Conservation (phyloP, 2,888 invertebrate species). For the Hartigia nigra region DNA sequence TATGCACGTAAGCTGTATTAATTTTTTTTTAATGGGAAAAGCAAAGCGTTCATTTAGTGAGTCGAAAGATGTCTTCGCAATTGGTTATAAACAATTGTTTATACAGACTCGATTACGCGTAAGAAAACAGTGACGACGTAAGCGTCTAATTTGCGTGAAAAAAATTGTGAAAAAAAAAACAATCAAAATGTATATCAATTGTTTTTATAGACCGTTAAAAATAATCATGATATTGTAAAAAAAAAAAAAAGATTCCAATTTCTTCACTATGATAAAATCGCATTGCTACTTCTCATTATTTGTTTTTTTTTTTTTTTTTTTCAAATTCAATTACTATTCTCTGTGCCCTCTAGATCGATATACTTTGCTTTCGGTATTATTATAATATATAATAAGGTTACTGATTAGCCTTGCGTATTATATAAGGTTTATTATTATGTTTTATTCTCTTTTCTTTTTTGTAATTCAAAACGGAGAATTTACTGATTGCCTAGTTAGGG, state of each 20-base stretch:
- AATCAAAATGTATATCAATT: not conserved
- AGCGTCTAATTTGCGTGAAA: not conserved
- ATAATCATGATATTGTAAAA: too few species aligned
- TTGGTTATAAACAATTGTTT: not conserved
- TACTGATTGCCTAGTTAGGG: slow-evolving; percentile 24
- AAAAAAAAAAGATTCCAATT: not conserved
- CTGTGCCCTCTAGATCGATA: not conserved
- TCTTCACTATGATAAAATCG: not conserved
- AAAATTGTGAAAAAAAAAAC: not conserved
- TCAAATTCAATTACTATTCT: not conserved
- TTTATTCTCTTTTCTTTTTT: slow-evolving; percentile 11
- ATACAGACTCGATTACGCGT: not conserved
- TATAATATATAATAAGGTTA: not conserved
- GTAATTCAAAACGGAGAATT: slow-evolving; percentile 29
- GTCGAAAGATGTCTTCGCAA: not conserved
- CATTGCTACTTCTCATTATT: not conserved
- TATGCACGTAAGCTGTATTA: too few species aligned
- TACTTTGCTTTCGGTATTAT: not conserved
- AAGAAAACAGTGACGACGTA: not conserved
- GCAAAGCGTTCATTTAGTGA: too few species aligned
- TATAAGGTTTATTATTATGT: not conserved
- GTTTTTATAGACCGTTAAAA: not conserved
- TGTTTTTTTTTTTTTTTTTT: not conserved
- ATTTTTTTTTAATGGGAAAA: too few species aligned
- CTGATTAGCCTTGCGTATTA: not conserved